These are phyloP conservation scores for Siderastrea radians DNA, from an alignment of 92 coral and sea anemone species.

Conservation along the genomic window DNA sequence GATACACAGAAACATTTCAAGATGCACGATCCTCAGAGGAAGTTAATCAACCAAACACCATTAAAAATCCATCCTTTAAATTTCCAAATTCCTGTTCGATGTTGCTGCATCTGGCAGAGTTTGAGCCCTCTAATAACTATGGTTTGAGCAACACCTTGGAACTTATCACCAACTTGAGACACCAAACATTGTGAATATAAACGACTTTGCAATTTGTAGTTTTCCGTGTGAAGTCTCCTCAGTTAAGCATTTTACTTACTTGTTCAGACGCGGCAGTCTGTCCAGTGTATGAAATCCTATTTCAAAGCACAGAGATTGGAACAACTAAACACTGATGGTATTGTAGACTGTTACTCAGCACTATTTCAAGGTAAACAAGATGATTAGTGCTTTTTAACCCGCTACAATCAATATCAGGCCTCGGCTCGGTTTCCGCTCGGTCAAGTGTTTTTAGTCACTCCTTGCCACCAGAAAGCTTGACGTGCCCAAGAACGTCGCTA, in stretches of 20 bases:
- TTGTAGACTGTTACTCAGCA: conserved; percentile 6
- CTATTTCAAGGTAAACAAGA: conserved; percentile 2
- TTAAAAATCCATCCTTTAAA: not conserved
- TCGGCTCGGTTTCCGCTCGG: not conserved
- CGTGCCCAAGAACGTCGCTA: too few relatives aligned
- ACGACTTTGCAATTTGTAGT: too few relatives aligned
- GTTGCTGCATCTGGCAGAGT: too few relatives aligned
- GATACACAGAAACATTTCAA: not conserved
- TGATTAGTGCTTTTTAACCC: conserved; percentile 6
- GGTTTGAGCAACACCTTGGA: too few relatives aligned
- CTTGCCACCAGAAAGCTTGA: not conserved
- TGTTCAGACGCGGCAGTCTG: not conserved
- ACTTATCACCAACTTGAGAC: too few relatives aligned
- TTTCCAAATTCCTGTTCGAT: too few relatives aligned
- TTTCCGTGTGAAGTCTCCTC: not conserved
- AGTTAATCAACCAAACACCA: not conserved
- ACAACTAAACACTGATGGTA: not conserved
- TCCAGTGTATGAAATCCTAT: not conserved
- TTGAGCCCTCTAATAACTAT: too few relatives aligned
- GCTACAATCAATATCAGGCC: not conserved
- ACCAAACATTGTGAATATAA: too few relatives aligned
- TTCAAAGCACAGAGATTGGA: not conserved
- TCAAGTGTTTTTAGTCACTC: not conserved
- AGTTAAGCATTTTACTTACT: not conserved
- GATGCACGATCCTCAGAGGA: not conserved